Percentiles rank a stretch among this genome's conserved stretches.
Conservation (phyloP, 2,888 invertebrate species). For the Proisotoma minuta region DNA sequence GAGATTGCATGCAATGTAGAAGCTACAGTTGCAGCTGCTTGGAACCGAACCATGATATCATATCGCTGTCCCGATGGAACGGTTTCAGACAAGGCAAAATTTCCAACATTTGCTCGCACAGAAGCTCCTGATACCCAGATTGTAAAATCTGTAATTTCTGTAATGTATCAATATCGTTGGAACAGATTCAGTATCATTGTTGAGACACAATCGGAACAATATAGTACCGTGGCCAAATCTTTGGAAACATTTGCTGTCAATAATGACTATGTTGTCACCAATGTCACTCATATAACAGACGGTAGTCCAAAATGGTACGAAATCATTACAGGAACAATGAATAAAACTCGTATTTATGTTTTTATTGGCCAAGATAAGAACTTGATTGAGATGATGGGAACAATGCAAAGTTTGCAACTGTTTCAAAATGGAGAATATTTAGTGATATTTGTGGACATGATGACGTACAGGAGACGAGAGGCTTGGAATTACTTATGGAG, state of each 20-base stretch:
- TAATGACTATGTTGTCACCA: slow-evolving; percentile 78
- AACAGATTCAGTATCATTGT: slow-evolving; percentile 84
- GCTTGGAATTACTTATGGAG: slow-evolving; percentile 74
- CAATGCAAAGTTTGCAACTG: slow-evolving; percentile 73
- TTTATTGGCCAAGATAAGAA: slow-evolving; percentile 82
- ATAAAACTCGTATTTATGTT: slow-evolving; percentile 84
- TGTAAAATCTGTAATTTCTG: slow-evolving; percentile 86
- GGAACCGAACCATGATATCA: slow-evolving; percentile 94
- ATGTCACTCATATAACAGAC: slow-evolving; percentile 66
- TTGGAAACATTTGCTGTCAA: slow-evolving; percentile 69
- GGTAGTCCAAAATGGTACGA: slow-evolving; percentile 72
- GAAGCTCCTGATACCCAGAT: slow-evolving; percentile 94
- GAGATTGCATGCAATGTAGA: slow-evolving; percentile 93
- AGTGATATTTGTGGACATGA: slow-evolving; percentile 90
- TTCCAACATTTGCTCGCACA: slow-evolving; percentile 86
- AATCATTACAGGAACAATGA: slow-evolving; percentile 76
- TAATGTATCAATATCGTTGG: slow-evolving; percentile 89
- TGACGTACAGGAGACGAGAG: slow-evolving; percentile 71
- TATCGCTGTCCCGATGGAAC: slow-evolving; percentile 92
- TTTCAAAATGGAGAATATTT: slow-evolving; percentile 90
- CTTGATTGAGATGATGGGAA: slow-evolving; percentile 83
- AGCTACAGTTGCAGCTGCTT: slow-evolving; percentile 85
- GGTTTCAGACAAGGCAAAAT: slow-evolving; percentile 64
- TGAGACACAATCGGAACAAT: slow-evolving; percentile 61
- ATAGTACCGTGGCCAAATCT: slow-evolving; percentile 75